These are phyloP conservation scores for Colistium nudipinnis DNA, from an alignment of 2,113 vertebrate species.

Conservation along the genomic window DNA sequence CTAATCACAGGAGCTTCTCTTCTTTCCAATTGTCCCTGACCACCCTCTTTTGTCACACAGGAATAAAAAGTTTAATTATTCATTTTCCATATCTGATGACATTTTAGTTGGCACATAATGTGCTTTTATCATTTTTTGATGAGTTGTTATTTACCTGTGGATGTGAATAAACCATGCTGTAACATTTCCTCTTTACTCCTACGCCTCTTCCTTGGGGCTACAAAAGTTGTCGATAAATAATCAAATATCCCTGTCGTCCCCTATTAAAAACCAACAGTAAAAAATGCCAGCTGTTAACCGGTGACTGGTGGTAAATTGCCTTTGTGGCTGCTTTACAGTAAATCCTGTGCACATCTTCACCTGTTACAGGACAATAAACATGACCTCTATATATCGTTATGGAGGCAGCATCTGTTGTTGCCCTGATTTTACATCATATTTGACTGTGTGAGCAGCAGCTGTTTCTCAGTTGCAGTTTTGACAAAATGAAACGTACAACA, in stretches of 20 bases:
- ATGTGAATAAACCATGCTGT: no score
- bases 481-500: no score
- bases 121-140: conserved; percentile 4
- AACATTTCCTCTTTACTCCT: no score
- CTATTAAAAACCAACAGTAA: not conserved
- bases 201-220: no score
- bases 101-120: not conserved
- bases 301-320: not conserved
- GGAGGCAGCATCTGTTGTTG: conserved; percentile 53
- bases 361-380: not conserved
- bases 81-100: not conserved
- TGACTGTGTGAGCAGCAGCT: conserved; percentile 60
- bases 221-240: conserved; percentile 17
- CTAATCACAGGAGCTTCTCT: conserved; percentile 1
- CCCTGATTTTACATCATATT: conserved; percentile 33
- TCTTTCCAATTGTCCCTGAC: not conserved
- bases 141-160: conserved; percentile 15
- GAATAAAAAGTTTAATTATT: not conserved
- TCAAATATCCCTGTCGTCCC: not conserved
- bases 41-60: conserved; percentile 2
- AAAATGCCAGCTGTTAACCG: not conserved
- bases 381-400: not conserved
- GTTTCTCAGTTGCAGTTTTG: conserved; percentile 67
- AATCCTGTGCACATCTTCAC: not conserved
- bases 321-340: not conserved